These are phyloP conservation scores for Probaryconus sp. DNA, from an alignment of 1,140 invertebrate species.

Conservation along the genomic window DNA sequence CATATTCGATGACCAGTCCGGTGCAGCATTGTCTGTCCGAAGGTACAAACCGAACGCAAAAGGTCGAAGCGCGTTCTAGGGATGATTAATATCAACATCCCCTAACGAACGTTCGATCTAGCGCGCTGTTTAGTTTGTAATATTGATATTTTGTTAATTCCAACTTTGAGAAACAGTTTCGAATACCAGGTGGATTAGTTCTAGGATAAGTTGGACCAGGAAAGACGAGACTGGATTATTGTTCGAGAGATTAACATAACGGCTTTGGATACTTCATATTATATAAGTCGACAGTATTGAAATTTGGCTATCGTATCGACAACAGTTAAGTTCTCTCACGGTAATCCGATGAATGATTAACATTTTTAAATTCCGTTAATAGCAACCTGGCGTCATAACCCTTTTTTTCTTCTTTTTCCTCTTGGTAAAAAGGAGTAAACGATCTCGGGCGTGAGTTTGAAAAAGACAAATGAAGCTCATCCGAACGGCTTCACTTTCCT, in stretches of 20 bases:
- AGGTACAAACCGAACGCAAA: background rate
- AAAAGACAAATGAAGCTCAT: conserved; percentile 60
- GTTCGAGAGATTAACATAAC: conserved; percentile 45
- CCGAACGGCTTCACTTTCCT: conserved; percentile 39
- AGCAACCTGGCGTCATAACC: conserved; percentile 9
- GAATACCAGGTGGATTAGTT: conserved; percentile 31
- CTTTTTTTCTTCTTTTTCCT: background rate
- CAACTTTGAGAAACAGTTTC: conserved; percentile 45
- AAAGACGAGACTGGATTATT: conserved; percentile 43
- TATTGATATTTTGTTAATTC: conserved; percentile 51
- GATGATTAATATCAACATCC: conserved; percentile 42
- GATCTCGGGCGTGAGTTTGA: conserved; percentile 6
- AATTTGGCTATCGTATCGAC: conserved; percentile 16
- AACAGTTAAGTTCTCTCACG: too few species aligned
- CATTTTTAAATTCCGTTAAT: background rate
- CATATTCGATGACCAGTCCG: too few species aligned
- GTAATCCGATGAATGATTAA: too few species aligned
- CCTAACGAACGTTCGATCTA: conserved; percentile 23
- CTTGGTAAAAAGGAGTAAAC: conserved; percentile 3
- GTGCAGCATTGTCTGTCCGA: conserved; percentile 2
- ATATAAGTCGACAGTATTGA: conserved; percentile 20
- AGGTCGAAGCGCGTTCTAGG: conserved; percentile 19
- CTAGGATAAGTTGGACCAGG: conserved; percentile 31
- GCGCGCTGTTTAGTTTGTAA: conserved; percentile 40
- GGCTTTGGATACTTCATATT: conserved; percentile 20